Evolutionary conservation across 2,797 vertebrate species (phyloP).

Genomic region (Antrozous pallidus): DNA sequence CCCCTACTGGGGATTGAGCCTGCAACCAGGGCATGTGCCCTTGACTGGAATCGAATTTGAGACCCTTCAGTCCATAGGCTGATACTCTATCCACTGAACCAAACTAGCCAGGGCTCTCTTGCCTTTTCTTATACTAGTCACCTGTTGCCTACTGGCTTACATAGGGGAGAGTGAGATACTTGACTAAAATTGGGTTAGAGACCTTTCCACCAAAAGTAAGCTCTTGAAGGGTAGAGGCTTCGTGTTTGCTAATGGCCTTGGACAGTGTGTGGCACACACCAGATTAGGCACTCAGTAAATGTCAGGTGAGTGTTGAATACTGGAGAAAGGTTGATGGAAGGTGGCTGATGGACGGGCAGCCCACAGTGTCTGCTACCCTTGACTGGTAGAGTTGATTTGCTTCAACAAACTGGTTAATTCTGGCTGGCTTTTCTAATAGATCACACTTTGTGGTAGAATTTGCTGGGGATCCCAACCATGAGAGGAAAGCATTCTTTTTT

Average conservation of each 20-base stretch:
- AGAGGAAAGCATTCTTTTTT: neutral
- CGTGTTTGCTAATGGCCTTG: neutral
- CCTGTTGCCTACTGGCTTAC: neutral
- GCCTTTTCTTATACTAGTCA: neutral
- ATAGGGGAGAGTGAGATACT: neutral
- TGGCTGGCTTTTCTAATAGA: neutral
- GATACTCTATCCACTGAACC: neutral
- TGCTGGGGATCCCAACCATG: neutral
- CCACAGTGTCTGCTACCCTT: neutral
- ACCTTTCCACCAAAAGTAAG: neutral
- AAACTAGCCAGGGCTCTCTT: neutral
- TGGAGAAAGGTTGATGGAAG: neutral
- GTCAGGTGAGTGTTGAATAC: neutral
- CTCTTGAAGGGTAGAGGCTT: neutral
- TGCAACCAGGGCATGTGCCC: too few species aligned
- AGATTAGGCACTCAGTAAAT: neutral
- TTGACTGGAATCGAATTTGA: neutral
- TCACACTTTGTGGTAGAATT: neutral
- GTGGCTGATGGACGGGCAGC: neutral
- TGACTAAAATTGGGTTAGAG: constrained; percentile 6
- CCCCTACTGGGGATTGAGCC: too few species aligned
- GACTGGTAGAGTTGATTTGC: neutral
- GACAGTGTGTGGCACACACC: neutral
- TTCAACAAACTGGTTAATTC: neutral
- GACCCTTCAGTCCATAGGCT: neutral